Evolutionary conservation across 2,113 vertebrate genomes (phyloP), one percentile per base, ranked within the genome.

Genomic region (Tinamus guttatus): DNA sequence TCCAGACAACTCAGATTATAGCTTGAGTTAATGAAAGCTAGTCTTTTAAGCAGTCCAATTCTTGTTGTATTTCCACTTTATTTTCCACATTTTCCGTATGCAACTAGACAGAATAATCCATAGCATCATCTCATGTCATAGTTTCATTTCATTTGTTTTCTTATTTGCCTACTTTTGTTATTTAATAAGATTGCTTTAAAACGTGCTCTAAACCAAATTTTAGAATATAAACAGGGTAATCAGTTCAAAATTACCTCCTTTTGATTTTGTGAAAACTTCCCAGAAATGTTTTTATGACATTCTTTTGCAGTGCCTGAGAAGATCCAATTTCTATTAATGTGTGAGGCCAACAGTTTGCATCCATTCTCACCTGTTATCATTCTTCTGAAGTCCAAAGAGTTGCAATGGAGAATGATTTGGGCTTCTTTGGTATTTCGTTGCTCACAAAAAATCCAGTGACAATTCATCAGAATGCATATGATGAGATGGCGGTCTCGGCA

Each of bases 401-500:
- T 86, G 77, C 52, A 84, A 43, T 7, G 11, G 58, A 52, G 85
- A 90, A 73, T 64, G n/a, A 69, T 90, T 96, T 95, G 86, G 69
- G 83, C 77, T 88, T 94, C 92, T 86, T 85, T 20, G n/a, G 77
- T 78, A 85, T 77, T 95, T 58, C 63, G 74, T 18, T 90, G 69
- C 69, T 90, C 71, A 62, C 78, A 85, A 32, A 89, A 96, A 96
- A 92, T 92, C 93, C 67, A 70, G 83, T 94, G 94, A 96, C 94
- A 96, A 97, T 81, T 80, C 94, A 89, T 89, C 86, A 96, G 95
- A 90, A 97, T 96, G 95, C 49, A 45, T 87, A 88, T 76, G 83
- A 92, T 90, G 93, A 96, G 93, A 65, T 1, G 10, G 74, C 45
- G 80, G 80, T 90, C 92, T 94, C 93, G 84, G 80, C 80, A 94